Evolutionary conservation across 2,888 invertebrate genomes (phyloP).

Genomic region (Erebia aethiops): DNA sequence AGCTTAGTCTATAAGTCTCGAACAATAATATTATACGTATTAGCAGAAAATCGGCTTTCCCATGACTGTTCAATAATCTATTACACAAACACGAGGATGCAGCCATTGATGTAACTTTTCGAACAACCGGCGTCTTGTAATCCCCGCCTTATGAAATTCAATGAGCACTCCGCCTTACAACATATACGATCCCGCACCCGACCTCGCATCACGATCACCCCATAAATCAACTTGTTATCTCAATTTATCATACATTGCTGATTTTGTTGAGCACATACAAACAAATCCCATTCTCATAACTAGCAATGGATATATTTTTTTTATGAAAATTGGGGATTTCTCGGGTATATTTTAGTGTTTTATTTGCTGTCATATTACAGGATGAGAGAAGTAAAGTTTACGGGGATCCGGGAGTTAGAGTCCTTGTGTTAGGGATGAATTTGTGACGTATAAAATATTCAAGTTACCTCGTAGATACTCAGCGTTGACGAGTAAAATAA

Average conservation of each 20-base stretch:
- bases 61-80: constrained; percentile 33
- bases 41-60: constrained; percentile 27
- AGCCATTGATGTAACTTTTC: constrained; percentile 37
- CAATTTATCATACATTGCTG: constrained; percentile 24
- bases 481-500: constrained; percentile 23
- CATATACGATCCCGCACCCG: constrained; percentile 31
- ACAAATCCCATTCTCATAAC: no score
- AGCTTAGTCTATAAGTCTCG: neutral
- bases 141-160: constrained; percentile 46
- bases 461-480: constrained; percentile 25
- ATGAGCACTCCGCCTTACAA: constrained; percentile 42
- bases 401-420: constrained; percentile 30
- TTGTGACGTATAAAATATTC: constrained; percentile 36
- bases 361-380: constrained; percentile 18
- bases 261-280: neutral
- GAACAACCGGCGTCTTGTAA: constrained; percentile 43
- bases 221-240: neutral
- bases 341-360: neutral
- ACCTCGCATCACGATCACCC: constrained; percentile 11
- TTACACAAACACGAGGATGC: constrained; percentile 39
- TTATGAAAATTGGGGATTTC: neutral
- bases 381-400: constrained; percentile 28
- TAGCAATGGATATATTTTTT: constrained; percentile 23
- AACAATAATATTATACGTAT: constrained; percentile 19
- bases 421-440: constrained; percentile 34